Evolutionary conservation across 1,140 invertebrate genomes (phyloP), one percentile per base, ranked within the genome.

Genomic region (Monochamus saltuarius): DNA sequence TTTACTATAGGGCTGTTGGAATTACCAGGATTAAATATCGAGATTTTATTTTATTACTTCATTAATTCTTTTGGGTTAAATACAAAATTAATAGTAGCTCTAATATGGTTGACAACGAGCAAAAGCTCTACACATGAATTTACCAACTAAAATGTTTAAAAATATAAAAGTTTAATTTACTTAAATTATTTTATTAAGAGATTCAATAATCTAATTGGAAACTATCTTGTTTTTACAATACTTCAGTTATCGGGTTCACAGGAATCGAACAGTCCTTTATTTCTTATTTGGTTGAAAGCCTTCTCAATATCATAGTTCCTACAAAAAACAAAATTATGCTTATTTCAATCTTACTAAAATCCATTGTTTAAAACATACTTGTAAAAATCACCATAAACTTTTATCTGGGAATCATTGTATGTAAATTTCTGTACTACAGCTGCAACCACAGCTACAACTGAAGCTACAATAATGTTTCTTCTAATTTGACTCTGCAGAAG

Each of bases 321-420:
- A 73, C 29, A 80, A 78, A 56, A 62, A 19, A 45, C 22, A 61
- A 60, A 37, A 56, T 38, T 59, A 53, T 35, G 9, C 17, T 14
- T 39, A 55, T 7, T 40, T 34, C 11, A 61, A 56, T n/a, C n/a
- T 13, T 36, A 59, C 11, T 22, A 8, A 7, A 37, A 22, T 59
- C n/a, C 29, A 10, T 7, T 19, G 19, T 35, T 29, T 50, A 35
- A 14, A 16, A 43, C 35, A 53, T 76, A 87, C 86, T 81, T 87
- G 80, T 87, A 87, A 72, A 86, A 87, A 65, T 87, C 84, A 45
- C 84, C 85, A 67, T 87, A 87, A 68, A 73, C 75, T 70, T 76
- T 74, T 73, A 86, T 87, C 56, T 82, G 78, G 2, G 78, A 73
- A 58, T 83, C 81, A 40, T 76, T 77, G n/a, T 83, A 70, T 0